Evolutionary conservation across 2,113 vertebrate genomes (phyloP).

Genomic region (Brienomyrus brachyistius): DNA sequence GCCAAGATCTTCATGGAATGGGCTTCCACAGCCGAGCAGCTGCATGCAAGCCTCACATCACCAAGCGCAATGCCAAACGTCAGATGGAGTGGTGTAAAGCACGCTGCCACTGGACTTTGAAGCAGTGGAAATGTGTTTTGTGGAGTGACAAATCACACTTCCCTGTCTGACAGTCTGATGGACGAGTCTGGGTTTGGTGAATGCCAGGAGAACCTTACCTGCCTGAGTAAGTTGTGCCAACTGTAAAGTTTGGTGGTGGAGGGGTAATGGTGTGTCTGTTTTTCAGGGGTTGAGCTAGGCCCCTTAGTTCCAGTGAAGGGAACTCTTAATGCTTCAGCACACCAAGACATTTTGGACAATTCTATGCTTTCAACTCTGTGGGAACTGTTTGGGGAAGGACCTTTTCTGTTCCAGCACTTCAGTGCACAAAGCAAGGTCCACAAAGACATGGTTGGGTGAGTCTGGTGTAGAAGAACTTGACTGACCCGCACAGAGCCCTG

Average conservation of each 20-base stretch:
- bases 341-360: background rate
- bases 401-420: too few relatives aligned
- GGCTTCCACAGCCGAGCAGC: background rate
- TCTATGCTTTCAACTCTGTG: background rate
- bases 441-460: too few relatives aligned
- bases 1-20: background rate
- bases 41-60: background rate
- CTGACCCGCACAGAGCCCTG: too few relatives aligned
- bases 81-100: background rate
- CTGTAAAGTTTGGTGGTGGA: background rate
- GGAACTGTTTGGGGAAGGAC: background rate
- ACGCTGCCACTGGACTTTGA: background rate
- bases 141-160: background rate
- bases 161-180: background rate
- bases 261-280: background rate
- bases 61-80: background rate
- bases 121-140: background rate
- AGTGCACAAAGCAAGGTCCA: too few relatives aligned
- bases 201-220: background rate
- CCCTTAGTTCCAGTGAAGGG: background rate
- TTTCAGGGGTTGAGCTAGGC: background rate
- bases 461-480: too few relatives aligned
- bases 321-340: background rate
- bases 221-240: background rate
- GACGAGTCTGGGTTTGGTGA: background rate